A percentile compares a stretch with the other conserved stretches of the same genome.
These are phyloP conservation scores for Pipa parva DNA, from an alignment of 2,113 vertebrate genomes.

Conservation along the genomic window DNA sequence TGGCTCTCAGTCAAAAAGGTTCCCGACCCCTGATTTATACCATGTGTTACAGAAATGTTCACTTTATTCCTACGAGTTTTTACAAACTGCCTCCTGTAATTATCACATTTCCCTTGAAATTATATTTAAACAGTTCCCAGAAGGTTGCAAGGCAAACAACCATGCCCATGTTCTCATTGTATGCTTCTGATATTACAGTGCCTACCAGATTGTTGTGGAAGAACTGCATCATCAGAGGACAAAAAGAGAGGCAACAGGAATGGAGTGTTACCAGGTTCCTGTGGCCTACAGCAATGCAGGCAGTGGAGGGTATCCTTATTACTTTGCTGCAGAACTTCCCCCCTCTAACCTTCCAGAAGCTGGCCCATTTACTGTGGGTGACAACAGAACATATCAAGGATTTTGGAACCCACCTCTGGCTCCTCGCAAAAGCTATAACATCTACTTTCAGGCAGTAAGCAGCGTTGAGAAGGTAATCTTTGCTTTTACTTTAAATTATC, in stretches of 20 bases:
- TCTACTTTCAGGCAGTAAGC: conserved; percentile 98
- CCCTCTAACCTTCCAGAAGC: conserved; percentile 87
- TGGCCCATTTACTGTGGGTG: conserved; percentile 90
- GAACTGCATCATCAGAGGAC: conserved; percentile 82
- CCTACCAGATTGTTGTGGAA: conserved; percentile 95
- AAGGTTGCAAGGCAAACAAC: too few relatives aligned
- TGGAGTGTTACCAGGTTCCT: conserved; percentile 89
- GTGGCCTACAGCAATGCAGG: conserved; percentile 82
- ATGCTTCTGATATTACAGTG: conserved; percentile 61
- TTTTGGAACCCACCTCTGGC: conserved; percentile 95
- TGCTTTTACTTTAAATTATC: background rate
- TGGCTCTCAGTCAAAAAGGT: too few relatives aligned
- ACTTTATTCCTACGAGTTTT: too few relatives aligned
- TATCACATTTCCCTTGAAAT: too few relatives aligned
- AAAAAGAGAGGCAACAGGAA: conserved; percentile 76
- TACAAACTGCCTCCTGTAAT: too few relatives aligned
- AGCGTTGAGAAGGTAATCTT: conserved; percentile 88
- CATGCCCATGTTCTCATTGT: too few relatives aligned
- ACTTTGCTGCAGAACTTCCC: conserved; percentile 90
- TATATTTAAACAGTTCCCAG: too few relatives aligned
- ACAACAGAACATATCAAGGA: conserved; percentile 94
- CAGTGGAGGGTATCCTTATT: conserved; percentile 80
- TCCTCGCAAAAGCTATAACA: conserved; percentile 96
- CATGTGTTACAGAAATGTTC: too few relatives aligned
- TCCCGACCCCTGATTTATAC: too few relatives aligned